A percentile compares a stretch with the other conserved stretches of the same genome.
phyloP scores from a whole-genome alignment of 2,113 vertebrate species.

The Gasterosteus aculeatus region DNA sequence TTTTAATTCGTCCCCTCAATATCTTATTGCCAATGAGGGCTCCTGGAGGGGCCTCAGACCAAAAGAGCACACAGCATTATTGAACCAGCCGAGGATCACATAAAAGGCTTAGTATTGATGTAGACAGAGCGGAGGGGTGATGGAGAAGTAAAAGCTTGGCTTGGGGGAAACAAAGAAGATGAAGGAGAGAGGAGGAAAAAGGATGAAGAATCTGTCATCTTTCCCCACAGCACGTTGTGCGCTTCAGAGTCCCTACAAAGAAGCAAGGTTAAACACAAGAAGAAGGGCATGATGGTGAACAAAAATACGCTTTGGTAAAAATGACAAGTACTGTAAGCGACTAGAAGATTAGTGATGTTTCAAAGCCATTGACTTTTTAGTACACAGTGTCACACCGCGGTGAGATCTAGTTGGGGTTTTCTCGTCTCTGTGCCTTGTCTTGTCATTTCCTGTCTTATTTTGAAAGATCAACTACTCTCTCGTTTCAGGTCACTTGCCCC shows the following conservation, averaged over 20 bases:
- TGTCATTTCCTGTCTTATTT: too few relatives aligned
- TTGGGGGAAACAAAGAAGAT: not conserved
- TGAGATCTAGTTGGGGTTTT: too few relatives aligned
- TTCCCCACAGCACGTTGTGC: too few relatives aligned
- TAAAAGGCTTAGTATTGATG: conserved; percentile 58
- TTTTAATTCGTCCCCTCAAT: conserved; percentile 67
- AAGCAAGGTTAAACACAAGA: conserved; percentile 2
- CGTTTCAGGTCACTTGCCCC: too few relatives aligned
- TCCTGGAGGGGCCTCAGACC: conserved; percentile 19
- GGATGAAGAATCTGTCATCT: not conserved
- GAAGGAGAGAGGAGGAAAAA: not conserved
- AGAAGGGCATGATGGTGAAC: not conserved
- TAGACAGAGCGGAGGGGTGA: conserved; percentile 18
- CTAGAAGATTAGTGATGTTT: not conserved
- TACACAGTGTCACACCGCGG: not conserved
- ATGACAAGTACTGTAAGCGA: not conserved
- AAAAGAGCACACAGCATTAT: conserved; percentile 51
- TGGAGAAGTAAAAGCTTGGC: conserved; percentile 32
- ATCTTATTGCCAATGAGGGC: conserved; percentile 58
- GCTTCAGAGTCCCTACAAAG: not conserved
- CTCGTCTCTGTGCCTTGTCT: too few relatives aligned
- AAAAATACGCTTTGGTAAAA: not conserved
- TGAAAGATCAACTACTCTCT: too few relatives aligned
- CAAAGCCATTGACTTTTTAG: not conserved
- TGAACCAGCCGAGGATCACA: conserved; percentile 54